A percentile compares a stretch with the other conserved stretches of the same genome.
phyloP scores from a whole-genome alignment of 2,797 vertebrate genomes.

The Myotis myotis region DNA sequence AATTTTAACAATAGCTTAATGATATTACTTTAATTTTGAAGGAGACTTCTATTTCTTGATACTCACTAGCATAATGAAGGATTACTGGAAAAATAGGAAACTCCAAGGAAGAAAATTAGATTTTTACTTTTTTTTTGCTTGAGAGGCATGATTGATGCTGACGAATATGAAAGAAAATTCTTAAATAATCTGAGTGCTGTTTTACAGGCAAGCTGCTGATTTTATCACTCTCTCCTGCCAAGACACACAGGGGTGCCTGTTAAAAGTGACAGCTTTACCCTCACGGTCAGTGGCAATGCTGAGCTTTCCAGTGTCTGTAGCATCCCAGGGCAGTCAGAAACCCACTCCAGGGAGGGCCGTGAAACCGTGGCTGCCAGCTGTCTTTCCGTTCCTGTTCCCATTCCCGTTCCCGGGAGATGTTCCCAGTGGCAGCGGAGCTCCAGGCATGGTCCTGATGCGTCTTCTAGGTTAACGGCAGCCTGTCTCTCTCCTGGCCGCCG shows the following conservation, averaged over 20 bases:
- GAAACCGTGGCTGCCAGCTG: background rate
- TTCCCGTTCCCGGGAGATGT: background rate
- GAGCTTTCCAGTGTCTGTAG: background rate
- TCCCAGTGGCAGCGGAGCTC: background rate
- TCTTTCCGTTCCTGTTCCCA: background rate
- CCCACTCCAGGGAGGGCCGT: background rate
- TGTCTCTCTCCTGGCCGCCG: background rate
- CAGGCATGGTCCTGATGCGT: background rate
- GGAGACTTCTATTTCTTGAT: background rate
- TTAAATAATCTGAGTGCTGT: conserved; percentile 49
- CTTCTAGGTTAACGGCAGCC: background rate
- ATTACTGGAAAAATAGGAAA: conserved; percentile 24
- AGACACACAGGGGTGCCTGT: background rate
- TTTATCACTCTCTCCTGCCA: conserved; percentile 33
- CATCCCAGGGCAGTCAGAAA: background rate
- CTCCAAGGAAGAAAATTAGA: conserved; percentile 36
- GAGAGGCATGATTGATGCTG: conserved; percentile 22
- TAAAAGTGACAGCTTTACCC: conserved; percentile 1
- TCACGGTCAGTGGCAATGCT: background rate
- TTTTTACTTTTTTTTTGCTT: background rate
- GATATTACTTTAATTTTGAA: conserved; percentile 38
- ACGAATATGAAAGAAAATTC: conserved; percentile 40
- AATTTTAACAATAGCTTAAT: conserved; percentile 40
- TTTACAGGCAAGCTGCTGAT: conserved; percentile 56
- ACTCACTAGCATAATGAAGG: background rate